Evolutionary conservation across 1,140 invertebrate species (phyloP), one percentile per base, ranked within the genome.

Genomic region (Ditylenchus dipsaci): DNA sequence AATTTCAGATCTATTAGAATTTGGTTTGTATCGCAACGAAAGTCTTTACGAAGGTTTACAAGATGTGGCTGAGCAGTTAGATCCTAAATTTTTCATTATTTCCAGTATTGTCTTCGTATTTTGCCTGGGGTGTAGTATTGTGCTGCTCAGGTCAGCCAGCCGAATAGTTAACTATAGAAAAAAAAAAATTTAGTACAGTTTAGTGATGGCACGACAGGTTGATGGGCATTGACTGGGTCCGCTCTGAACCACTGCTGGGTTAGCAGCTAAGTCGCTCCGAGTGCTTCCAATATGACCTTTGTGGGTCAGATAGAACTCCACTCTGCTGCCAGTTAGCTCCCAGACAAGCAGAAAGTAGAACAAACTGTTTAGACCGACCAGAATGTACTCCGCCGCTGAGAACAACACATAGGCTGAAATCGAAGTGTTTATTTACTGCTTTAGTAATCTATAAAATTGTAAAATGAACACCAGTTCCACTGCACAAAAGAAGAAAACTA

Each of bases 241-340:
- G 91, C 43, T 91, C 90, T 33, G 95, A 95, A 83, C 91, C 92
- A 0, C 90, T 38, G 3, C 3, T 38, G 3, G 33, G 11, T n/a
- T n/a, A 38, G 33, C 33, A 11, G 33, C 33, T 38, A 53, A 3
- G 15, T 53, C 49, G 3, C 3, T 53, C 23, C 49, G 3, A 21
- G 49, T 53, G 15, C 49, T 53, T 21, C 49, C 49, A 26, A 53
- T 19, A 26, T 53, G 3, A 15, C 49, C n/a, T 30, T 61, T 61
- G 38, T 61, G 59, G 8, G 59, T 72, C 43, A 73, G 33, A 49
- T 77, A 67, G 26, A 74, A 67, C 60, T 74, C 73, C 27, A 74
- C 33, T 38, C 65, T 19, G 49, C 66, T 30, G 29, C 71, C 77
- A 21, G 49, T 38, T 60, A 76, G 38, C 59, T 76, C 74, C 71